A percentile compares a stretch with the other conserved stretches of the same genome.
phyloP scores from a whole-genome alignment of 2,888 invertebrate genomes.

The Diarsia dahlii region DNA sequence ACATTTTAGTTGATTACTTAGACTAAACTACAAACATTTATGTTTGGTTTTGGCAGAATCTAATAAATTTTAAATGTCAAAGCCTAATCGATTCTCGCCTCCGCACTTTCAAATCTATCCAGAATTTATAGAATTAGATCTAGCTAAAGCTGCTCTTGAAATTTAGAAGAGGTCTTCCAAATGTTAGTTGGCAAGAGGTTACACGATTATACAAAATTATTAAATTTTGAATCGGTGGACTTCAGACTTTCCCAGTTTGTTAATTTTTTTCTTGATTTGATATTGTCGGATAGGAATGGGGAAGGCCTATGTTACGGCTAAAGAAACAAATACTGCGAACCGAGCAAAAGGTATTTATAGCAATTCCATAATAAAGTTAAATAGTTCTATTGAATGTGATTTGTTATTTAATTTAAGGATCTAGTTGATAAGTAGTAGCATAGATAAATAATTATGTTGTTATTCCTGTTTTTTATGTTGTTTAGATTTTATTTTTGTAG shows the following conservation, averaged over 20 bases:
- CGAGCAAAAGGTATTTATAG: background rate
- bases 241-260: background rate
- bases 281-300: background rate
- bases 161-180: background rate
- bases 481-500: too few relatives aligned
- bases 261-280: background rate
- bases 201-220: background rate
- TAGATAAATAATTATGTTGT: too few relatives aligned
- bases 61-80: slow-evolving; percentile 39
- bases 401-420: too few relatives aligned
- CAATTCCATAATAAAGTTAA: too few relatives aligned
- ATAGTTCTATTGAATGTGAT: too few relatives aligned
- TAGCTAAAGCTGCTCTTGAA: background rate
- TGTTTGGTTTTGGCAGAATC: slow-evolving; percentile 9
- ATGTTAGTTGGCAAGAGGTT: background rate
- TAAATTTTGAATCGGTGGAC: background rate
- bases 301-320: background rate
- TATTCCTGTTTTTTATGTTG: too few relatives aligned
- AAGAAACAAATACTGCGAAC: background rate
- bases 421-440: too few relatives aligned
- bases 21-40: background rate
- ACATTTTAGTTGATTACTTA: slow-evolving; percentile 5
- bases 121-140: background rate
- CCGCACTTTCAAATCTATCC: slow-evolving; percentile 10
- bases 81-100: slow-evolving; percentile 19